Evolutionary conservation across 2,888 invertebrate species (phyloP), one percentile per base, ranked within the genome.

Genomic region (Tubulanus polymorphus): DNA sequence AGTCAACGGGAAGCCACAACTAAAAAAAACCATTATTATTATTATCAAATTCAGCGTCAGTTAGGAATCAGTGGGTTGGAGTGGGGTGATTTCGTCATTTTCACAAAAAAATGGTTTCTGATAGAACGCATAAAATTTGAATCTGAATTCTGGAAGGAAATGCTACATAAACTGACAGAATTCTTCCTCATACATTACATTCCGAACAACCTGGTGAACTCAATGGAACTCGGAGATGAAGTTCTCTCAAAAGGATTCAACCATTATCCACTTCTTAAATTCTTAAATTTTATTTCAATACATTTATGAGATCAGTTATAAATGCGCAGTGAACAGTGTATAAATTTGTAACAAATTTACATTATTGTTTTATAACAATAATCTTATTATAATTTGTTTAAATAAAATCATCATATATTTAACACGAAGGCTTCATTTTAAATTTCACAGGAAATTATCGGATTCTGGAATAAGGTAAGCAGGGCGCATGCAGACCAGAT

Each of bases 11-110:
- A 41, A 20, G 41, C 41, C 41, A 41, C 5, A 23, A 15, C 15
- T 41, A 23, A 41, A 41, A 41, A 32, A 15, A n/a, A 28, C 1
- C 61, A 62, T 48, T 53, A 47, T 6, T 62, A 62, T 41, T 60
- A 54, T 23, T 58, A 41, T 20, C 63, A 63, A 23, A 48, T 64
- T 5, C 59, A 61, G 20, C 62, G 64, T n/a, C 60, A 62, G 35
- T 50, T 62, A 51, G 61, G 54, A 26, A 10, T 63, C 0, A 45
- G 23, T 46, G 55, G 53, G 2, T 3, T 32, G 10, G 47, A 53
- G 10, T 64, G 61, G 64, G 60, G 60, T 50, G 60, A 63, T 28
- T 62, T 62, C 59, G 62, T 60, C 48, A 48, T 63, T 2, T 63
- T 53, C 51, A 63, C 60, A 23, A n/a, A 2, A 1, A 37, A 30